Evolutionary conservation across 2,797 vertebrate species (phyloP).

Genomic region (Brachyalestes nurse): DNA sequence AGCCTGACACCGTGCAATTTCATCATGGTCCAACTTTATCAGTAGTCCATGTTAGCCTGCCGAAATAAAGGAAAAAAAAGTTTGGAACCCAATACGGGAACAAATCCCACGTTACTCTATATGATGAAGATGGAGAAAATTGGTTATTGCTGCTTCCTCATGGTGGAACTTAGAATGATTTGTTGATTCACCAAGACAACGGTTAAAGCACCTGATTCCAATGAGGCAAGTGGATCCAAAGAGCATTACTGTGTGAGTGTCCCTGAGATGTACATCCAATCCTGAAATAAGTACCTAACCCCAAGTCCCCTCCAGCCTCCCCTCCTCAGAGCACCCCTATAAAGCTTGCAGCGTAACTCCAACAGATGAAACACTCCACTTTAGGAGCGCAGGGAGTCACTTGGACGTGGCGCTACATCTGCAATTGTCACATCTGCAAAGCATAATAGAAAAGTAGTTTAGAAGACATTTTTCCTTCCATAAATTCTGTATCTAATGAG

Average conservation of each 20-base stretch:
- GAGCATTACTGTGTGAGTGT: conserved; percentile 49
- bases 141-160: conserved; percentile 33
- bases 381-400: conserved; percentile 71
- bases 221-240: conserved; percentile 32
- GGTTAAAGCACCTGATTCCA: conserved; percentile 45
- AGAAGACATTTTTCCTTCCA: conserved; percentile 61
- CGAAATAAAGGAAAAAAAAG: conserved; percentile 33
- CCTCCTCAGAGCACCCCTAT: conserved; percentile 58
- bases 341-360: conserved; percentile 63
- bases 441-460: conserved; percentile 72
- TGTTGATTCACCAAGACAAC: conserved; percentile 56
- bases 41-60: conserved; percentile 38
- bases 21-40: conserved; percentile 51
- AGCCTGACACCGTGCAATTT: conserved; percentile 33
- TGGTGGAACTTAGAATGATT: conserved; percentile 24
- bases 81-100: conserved; percentile 10
- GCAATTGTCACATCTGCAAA: conserved; percentile 80
- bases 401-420: conserved; percentile 71
- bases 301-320: conserved; percentile 43
- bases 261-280: conserved; percentile 55
- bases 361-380: conserved; percentile 69
- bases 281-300: conserved; percentile 56
- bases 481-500: conserved; percentile 67
- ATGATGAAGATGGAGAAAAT: conserved; percentile 43
- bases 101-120: conserved; percentile 25